Evolutionary conservation across 2,888 invertebrate species (phyloP).

Genomic region (Epinotia brunnichana): DNA sequence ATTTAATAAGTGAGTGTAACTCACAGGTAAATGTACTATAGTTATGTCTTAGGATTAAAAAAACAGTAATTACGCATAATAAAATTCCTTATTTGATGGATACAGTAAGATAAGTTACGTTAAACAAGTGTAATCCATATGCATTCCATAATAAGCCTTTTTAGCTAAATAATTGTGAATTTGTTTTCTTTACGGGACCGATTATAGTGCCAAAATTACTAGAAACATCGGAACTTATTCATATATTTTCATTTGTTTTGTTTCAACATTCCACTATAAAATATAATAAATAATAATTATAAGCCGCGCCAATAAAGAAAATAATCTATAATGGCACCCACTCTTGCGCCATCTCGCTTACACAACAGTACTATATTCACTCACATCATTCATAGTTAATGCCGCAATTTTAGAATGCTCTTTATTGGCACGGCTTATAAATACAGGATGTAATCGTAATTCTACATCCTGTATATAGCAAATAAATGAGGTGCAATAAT

Average conservation of each 20-base stretch:
- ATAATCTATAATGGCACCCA: too few species aligned
- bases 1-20: constrained; percentile 2
- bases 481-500: constrained; percentile 5
- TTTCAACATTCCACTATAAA: too few species aligned
- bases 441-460: neutral
- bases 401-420: too few species aligned
- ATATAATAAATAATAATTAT: too few species aligned
- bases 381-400: too few species aligned
- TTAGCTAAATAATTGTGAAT: neutral
- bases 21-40: neutral
- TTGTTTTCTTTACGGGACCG: neutral
- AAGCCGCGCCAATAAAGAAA: too few species aligned
- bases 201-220: neutral
- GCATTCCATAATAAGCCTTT: constrained; percentile 1
- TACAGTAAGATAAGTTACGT: neutral
- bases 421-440: neutral
- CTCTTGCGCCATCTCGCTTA: too few species aligned
- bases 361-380: too few species aligned
- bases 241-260: neutral
- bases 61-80: neutral
- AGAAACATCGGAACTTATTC: neutral
- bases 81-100: neutral
- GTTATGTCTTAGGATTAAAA: too few species aligned
- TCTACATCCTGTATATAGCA: neutral
- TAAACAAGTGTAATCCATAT: neutral